These are phyloP conservation scores for Melieria crassipennis DNA, from an alignment of 2,888 invertebrate genomes.

Conservation along the genomic window DNA sequence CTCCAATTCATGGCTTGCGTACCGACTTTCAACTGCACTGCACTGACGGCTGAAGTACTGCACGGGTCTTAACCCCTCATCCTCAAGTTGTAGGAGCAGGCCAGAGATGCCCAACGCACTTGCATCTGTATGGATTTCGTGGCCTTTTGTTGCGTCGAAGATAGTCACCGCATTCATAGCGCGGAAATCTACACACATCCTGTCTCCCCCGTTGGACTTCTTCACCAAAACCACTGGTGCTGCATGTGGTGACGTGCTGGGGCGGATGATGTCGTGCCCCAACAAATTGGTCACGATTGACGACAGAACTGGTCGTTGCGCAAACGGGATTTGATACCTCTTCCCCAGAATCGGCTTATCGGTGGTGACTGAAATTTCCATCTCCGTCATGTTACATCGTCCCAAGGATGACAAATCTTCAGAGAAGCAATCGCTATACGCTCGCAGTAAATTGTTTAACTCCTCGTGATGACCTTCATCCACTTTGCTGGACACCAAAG, in stretches of 20 bases:
- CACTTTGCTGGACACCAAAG: background rate
- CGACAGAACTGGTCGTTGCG: background rate
- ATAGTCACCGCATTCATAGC: conserved; percentile 37
- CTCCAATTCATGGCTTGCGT: conserved; percentile 15
- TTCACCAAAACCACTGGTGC: conserved; percentile 21
- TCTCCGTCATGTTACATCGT: conserved; percentile 34
- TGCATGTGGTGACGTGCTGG: background rate
- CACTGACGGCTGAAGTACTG: conserved; percentile 19
- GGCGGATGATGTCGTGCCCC: conserved; percentile 28
- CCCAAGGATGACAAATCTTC: conserved; percentile 32
- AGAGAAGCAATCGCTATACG: conserved; percentile 31
- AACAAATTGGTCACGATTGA: conserved; percentile 30
- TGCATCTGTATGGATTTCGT: conserved; percentile 9
- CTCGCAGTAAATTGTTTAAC: conserved; percentile 16
- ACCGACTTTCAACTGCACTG: conserved; percentile 5
- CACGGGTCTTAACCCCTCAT: conserved; percentile 5
- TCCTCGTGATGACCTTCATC: background rate
- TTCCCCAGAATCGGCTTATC: conserved; percentile 36
- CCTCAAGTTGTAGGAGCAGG: conserved; percentile 22
- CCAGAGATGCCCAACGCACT: conserved; percentile 13
- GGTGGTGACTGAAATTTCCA: conserved; percentile 35
- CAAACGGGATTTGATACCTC: conserved; percentile 36
- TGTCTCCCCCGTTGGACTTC: conserved; percentile 29
- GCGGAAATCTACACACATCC: conserved; percentile 40
- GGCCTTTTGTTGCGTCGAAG: conserved; percentile 1